Evolutionary conservation across 2,113 vertebrate genomes (phyloP), one percentile per base, ranked within the genome.

Genomic region (Toxotes jaculatrix): DNA sequence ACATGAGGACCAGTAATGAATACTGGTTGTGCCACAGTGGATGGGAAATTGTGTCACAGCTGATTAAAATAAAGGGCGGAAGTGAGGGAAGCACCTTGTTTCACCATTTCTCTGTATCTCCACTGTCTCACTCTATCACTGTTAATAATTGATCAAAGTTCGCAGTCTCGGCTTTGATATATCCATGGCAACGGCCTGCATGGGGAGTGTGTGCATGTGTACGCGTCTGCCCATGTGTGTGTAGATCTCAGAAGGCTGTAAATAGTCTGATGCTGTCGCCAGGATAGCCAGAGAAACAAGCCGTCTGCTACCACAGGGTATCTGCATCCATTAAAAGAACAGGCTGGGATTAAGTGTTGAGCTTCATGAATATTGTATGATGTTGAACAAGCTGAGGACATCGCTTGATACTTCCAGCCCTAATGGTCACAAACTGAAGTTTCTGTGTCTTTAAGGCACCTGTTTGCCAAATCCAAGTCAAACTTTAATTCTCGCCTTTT

Each of bases 91-190:
- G 77, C 89, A 84, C 89, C 87, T 87, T 71, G 60, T 88, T 82
- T 81, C 59, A 63, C 76, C 79, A 60, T 63, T 47, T 83, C 84
- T 85, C 72, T 63, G 64, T 23, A 45, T 83, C 88, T 71, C 70
- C 91, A 66, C 87, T 60, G 80, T 89, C 87, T 92, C 89, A 56
- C 88, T 87, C 87, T 74, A 78, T 90, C 93, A 77, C 85, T 73
- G 87, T 94, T 91, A 94, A 95, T 95, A 95, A 94, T 93, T 94
- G 91, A 95, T 95, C 94, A 95, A 95, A 95, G 94, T 93, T 94
- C 89, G 89, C 91, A 87, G 91, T 85, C 90, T 89, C 80, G n/a
- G 91, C 94, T 94, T 94, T 95, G 93, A 94, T 93, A 89, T 93
- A 91, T 88, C 90, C 90, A 94, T 94, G 89, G 91, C 91, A 94